Conservation (phyloP, 2,888 invertebrate genomes). For the Troides oblongomaculatus region DNA sequence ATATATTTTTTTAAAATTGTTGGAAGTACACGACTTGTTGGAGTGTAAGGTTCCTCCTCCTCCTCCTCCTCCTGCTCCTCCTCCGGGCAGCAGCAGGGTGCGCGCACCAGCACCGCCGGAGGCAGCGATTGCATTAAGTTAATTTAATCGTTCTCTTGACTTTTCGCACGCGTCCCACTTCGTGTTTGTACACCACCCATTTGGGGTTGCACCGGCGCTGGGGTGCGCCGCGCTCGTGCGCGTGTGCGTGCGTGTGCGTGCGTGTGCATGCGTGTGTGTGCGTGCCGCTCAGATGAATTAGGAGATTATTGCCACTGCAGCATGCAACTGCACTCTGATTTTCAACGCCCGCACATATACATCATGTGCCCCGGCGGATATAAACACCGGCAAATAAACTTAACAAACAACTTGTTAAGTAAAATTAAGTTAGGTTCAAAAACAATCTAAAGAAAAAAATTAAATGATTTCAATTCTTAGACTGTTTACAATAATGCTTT, state of each 20-base stretch:
- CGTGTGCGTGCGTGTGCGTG: no score
- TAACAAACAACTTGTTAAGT: background rate
- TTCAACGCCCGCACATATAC: constrained; percentile 62
- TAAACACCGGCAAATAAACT: background rate
- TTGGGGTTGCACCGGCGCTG: constrained; percentile 66
- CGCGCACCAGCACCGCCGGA: no score
- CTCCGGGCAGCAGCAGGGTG: no score
- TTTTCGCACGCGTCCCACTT: constrained; percentile 70
- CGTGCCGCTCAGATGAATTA: constrained; percentile 68
- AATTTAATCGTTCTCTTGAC: constrained; percentile 69
- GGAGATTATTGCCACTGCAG: constrained; percentile 74
- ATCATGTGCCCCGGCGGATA: constrained; percentile 39
- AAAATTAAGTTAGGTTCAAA: no score
- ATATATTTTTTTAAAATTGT: no score
- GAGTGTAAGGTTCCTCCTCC: no score
- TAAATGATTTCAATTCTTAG: no score
- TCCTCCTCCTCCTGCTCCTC: no score
- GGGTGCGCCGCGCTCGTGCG: constrained; percentile 36
- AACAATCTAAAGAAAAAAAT: no score
- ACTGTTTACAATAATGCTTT: no score
- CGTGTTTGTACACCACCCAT: constrained; percentile 59
- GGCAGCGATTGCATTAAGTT: constrained; percentile 44
- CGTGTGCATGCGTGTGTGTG: constrained; percentile 45
- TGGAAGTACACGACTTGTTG: no score
- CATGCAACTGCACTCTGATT: constrained; percentile 79